Evolutionary conservation across 1,140 invertebrate genomes (phyloP).

Genomic region (Fopius arisanus): DNA sequence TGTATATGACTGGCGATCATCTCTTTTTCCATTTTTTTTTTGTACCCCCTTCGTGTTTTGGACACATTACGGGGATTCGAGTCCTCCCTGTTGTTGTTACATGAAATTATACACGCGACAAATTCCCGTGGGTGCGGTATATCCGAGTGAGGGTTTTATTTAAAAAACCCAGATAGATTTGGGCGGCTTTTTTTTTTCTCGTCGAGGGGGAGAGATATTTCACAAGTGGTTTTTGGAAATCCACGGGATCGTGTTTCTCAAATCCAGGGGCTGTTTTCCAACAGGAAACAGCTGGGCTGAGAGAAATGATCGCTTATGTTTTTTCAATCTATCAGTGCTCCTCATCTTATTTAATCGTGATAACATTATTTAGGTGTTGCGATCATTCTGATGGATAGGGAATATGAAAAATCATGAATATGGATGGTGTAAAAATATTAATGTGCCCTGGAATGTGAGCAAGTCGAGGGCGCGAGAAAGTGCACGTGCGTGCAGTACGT

Average conservation of each 20-base stretch:
- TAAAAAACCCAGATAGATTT: background rate
- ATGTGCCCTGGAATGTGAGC: constrained; percentile 17
- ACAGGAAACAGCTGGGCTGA: constrained; percentile 51
- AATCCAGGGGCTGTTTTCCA: constrained; percentile 32
- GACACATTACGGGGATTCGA: constrained; percentile 14
- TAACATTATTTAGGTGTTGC: no score
- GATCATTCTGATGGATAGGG: background rate
- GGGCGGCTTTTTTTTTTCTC: background rate
- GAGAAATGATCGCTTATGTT: background rate
- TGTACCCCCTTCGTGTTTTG: constrained; percentile 7
- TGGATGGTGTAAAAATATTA: background rate
- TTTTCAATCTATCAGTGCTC: background rate
- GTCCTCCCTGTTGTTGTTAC: constrained; percentile 1
- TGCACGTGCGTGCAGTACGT: constrained; percentile 35
- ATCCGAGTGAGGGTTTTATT: background rate
- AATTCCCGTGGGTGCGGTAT: constrained; percentile 35
- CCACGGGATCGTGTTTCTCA: constrained; percentile 8
- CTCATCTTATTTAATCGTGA: background rate
- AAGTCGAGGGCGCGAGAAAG: constrained; percentile 35
- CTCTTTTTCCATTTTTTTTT: background rate
- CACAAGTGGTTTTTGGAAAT: background rate
- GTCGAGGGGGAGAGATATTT: background rate
- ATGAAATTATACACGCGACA: constrained; percentile 41
- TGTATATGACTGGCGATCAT: background rate
- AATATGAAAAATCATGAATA: constrained; percentile 4